Percentiles rank a stretch among this genome's conserved stretches.
Evolutionary conservation across 2,113 vertebrate genomes (phyloP).

Genomic region (Campylomormyrus tamandua): DNA sequence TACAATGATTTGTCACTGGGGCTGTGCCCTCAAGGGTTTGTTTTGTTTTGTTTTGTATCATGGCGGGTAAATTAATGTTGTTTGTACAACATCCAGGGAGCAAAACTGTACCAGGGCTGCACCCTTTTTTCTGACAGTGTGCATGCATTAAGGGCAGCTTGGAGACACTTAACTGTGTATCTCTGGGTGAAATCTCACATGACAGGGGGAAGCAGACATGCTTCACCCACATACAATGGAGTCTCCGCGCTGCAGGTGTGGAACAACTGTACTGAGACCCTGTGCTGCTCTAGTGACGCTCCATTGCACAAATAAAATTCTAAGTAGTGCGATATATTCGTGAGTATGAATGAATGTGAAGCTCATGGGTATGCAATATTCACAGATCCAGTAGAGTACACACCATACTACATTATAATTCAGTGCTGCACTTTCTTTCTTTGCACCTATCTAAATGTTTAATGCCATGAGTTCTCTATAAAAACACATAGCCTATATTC

Average conservation of each 20-base stretch:
- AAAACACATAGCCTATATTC: not conserved
- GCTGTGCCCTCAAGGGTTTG: not conserved
- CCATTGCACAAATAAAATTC: not conserved
- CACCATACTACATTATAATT: not conserved
- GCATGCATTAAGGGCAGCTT: not conserved
- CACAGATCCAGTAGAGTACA: not conserved
- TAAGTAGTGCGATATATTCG: not conserved
- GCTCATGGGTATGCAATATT: not conserved
- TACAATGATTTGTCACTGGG: not conserved
- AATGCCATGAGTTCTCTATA: not conserved
- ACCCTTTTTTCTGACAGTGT: not conserved
- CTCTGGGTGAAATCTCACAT: not conserved
- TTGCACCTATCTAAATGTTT: not conserved
- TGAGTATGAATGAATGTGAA: not conserved
- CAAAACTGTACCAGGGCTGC: not conserved
- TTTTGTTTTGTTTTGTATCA: not conserved
- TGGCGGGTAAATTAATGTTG: not conserved
- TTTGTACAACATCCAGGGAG: not conserved
- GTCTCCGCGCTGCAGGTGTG: not conserved
- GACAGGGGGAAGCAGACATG: not conserved
- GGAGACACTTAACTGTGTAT: not conserved
- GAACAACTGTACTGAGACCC: not conserved
- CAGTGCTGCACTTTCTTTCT: not conserved
- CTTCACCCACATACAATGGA: not conserved
- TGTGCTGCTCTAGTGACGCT: not conserved